Base-by-base conservation (phyloP, 2,113 vertebrate genomes). In the Cnemophilus loriae region DNA sequence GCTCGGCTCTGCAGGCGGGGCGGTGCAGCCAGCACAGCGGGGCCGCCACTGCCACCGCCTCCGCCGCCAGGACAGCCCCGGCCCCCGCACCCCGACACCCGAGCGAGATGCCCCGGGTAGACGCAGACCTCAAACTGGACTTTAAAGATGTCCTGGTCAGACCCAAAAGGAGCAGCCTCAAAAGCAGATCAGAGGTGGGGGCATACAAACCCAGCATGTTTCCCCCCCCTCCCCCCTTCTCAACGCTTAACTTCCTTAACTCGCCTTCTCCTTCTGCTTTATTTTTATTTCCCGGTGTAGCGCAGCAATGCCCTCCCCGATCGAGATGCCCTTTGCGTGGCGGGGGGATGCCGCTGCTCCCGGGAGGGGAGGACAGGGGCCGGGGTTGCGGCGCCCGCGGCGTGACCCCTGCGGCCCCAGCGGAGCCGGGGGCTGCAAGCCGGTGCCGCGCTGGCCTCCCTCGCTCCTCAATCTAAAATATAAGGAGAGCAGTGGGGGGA, bases 81-180 rank as follows among this genome's bases (percentile, higher is more conserved):
- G 33, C 22, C n/a, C 53, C 65, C 44, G 56, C 63, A 13, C 35
- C 55, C 47, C 20, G 20, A 37, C 65, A 71, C 20, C 49, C 37
- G 95, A 61, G 75, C 97, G 61, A 94, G 96, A 99, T 99, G 99
- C 99, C 99, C 91, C 98, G 99, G 26, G 98, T 99, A 90, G 99
- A 99, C 80, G 98, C 98, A 33, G 99, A 99, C 97, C 98, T 99
- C 97, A 99, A 99, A 93, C 98, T 99, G 97, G 99, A 99, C 99
- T 99, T 99, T 95, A 99, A 99, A 97, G 99, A 99, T 97, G 99
- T 99, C 93, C 98, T 99, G 88, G 98, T 99, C 92, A 98, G 99
- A 98, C 99, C 99, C 82, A 99, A 99, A 91, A 98, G 99, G 95
- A 99, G 99, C 98, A 99, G 99, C 97, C 98, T 99, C 80, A 99